Base-by-base conservation (phyloP, 1,140 invertebrate species). In the Acromyrmex charruanus region DNA sequence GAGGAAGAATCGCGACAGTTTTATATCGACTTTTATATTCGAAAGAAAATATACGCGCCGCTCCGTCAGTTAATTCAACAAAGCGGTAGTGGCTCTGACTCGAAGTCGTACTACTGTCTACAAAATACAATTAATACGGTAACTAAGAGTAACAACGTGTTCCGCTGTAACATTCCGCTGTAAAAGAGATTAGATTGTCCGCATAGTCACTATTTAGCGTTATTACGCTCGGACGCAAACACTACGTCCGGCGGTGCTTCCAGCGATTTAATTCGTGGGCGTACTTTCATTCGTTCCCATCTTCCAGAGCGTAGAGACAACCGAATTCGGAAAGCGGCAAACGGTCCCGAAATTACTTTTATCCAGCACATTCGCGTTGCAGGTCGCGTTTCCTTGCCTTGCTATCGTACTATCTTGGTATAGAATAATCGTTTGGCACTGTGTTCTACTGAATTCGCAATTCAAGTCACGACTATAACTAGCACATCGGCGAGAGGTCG, bases 141-240 rank as follows among this genome's bases (percentile, higher is more conserved):
- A 74, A 84, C 49, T 49, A 74, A 44, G 28, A 84, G 39, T 49
- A 82, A 82, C 80, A 61, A 74, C 68, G 68, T 18, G 35, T 71
- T 58, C 66, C 79, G 80, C 28, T 59, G 55, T 49, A 82, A 82
- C 68, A 66, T 82, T 35, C 31, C 31, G 65, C 35, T 69, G 55
- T 74, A 72, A 82, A 82, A 66, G 69, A 84, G 80, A 84, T 81
- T 81, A 81, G 69, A 84, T 84, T 75, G 80, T 82, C 49, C 80
- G 80, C 68, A 39, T 74, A 74, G 69, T 81, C 68, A 81, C 79
- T 81, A 72, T 74, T 84, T 84, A 75, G 80, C 80, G 80, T 84
- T 75, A 75, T 84, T 75, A 84, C 80, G 69, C 39, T 25, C 69
- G 53, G 51, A 61, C 58, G 68, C 39, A 53, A 82, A 21, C 80